A percentile compares a stretch with the other conserved stretches of the same genome.
phyloP scores from a whole-genome alignment of 2,113 vertebrate genomes.

The Pipa parva region DNA sequence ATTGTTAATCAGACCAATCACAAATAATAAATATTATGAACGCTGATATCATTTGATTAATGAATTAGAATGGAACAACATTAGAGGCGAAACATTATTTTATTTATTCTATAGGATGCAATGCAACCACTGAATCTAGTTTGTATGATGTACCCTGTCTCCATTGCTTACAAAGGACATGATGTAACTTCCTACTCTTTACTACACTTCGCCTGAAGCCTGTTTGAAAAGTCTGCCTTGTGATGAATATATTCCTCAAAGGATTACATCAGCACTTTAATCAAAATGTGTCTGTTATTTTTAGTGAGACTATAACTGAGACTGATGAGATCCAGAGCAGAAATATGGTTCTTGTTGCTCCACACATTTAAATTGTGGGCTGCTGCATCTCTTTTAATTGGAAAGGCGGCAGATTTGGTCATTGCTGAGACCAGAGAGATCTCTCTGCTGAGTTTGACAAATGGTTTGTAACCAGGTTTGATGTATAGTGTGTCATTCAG shows the following conservation, averaged over 20 bases:
- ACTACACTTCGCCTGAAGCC: constrained; percentile 5
- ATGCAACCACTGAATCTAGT: not conserved
- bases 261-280: constrained; percentile 37
- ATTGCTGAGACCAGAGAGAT: not conserved
- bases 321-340: constrained; percentile 36
- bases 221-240: constrained; percentile 8
- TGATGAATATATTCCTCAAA: constrained; percentile 28
- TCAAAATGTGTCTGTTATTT: constrained; percentile 34
- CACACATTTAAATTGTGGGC: not conserved
- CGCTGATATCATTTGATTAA: not conserved
- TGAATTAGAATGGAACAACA: not conserved
- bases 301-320: constrained; percentile 34
- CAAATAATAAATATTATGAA: not conserved
- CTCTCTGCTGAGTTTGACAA: not conserved
- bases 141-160: constrained; percentile 15
- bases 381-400: constrained; percentile 25
- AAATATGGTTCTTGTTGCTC: constrained; percentile 31
- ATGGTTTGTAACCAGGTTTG: not conserved
- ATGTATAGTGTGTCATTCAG: constrained; percentile 3
- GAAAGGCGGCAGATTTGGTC: constrained; percentile 4
- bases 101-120: not conserved
- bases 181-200: constrained; percentile 15
- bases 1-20: too few relatives aligned
- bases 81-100: not conserved
- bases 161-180: not conserved